Evolutionary conservation across 2,113 vertebrate genomes (phyloP).

Genomic region (Galeopterus variegatus): DNA sequence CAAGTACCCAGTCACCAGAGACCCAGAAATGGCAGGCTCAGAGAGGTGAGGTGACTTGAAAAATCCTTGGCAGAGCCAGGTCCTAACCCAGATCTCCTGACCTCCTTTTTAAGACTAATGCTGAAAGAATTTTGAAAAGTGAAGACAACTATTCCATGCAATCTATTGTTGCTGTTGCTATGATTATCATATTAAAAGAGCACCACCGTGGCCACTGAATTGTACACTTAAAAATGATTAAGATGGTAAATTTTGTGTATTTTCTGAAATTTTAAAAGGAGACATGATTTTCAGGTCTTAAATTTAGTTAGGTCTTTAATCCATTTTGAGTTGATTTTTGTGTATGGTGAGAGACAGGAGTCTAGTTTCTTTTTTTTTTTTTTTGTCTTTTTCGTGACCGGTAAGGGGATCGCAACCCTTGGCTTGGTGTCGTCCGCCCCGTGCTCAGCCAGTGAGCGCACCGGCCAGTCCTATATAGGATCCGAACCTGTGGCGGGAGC

Average conservation of each 20-base stretch:
- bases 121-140: neutral
- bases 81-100: neutral
- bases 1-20: neutral
- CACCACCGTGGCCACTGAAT: neutral
- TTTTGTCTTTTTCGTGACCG: no score
- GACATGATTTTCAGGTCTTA: neutral
- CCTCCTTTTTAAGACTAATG: neutral
- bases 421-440: no score
- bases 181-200: neutral
- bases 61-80: neutral
- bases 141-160: accelerated
- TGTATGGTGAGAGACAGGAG: no score
- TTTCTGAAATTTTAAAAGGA: neutral
- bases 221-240: neutral
- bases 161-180: neutral
- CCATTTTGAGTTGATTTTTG: no score
- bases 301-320: no score
- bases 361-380: no score
- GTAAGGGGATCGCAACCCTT: no score
- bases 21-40: neutral
- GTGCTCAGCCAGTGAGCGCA: no score
- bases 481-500: no score
- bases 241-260: neutral
- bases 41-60: neutral
- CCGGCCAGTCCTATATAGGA: no score